Base-by-base conservation (phyloP, 2,888 invertebrate species). In the Tetragonisca angustula region DNA sequence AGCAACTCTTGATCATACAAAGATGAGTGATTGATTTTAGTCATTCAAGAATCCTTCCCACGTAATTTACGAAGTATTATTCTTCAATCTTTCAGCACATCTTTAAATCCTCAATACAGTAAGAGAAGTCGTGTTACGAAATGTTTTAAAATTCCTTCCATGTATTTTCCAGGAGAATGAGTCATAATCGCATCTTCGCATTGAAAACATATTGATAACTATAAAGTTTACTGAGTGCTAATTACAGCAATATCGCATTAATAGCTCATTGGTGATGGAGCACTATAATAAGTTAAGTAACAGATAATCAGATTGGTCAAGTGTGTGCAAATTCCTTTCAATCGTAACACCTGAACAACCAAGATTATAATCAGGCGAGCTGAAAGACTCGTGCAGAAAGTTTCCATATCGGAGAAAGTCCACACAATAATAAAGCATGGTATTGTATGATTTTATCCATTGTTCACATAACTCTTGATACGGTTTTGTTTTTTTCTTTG, bases 401-500 rank as follows among this genome's bases (percentile, higher is more conserved):
- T 80, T 75, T 72, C 69, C 17, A 70, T 64, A 75, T 49, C 62
- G 65, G 88, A 79, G 89, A 89, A 89, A 89, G 87, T 84, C 56
- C 24, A 21, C 17, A 11, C 49, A 69, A 69, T 49, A 43, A 68
- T 36, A 77, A 83, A 72, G 80, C 69, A 79, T 76, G 71, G 79
- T 61, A 56, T 74, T 56, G 49, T 71, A 79, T 52, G 77, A 83
- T 84, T 85, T 82, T 84, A 83, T 84, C 27, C 82, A 52, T 24
- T 65, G 72, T 62, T 84, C 86, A 70, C 85, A 82, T 88, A 89
- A 87, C 75, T 50, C 79, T 49, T 76, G 54, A 81, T 59, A 54
- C 19, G 64, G 72, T 27, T 11, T n/a, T 81, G 69, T 85, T 76
- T 52, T 67, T 59, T 69, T 24, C n/a, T 54, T 21, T 59, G 32